Conservation (phyloP, 2,888 invertebrate genomes). For the Saturnia japonica region DNA sequence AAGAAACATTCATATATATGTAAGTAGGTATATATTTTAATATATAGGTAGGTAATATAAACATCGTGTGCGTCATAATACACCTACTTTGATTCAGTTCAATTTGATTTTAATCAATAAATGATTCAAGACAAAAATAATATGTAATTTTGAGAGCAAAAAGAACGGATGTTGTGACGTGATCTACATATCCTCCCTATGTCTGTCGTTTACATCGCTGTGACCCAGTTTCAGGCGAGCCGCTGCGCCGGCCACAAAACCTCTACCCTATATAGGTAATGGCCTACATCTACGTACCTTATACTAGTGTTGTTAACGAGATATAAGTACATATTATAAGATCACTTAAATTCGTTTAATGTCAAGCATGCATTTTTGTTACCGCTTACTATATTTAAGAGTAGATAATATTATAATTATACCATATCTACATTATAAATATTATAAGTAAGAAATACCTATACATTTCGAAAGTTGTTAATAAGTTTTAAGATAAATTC, state of each 20-base stretch:
- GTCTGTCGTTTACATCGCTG: constrained; percentile 19
- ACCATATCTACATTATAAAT: no score
- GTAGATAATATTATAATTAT: no score
- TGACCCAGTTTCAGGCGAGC: constrained; percentile 17
- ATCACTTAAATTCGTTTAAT: background rate
- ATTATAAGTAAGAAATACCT: no score
- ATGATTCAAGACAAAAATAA: background rate
- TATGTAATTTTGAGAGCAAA: background rate
- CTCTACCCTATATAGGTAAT: constrained; percentile 13
- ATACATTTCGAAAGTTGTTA: no score
- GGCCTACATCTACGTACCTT: constrained; percentile 8
- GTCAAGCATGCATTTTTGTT: background rate
- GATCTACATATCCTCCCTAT: constrained; percentile 7
- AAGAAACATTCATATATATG: no score
- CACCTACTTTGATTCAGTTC: no score
- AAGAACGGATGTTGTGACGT: background rate
- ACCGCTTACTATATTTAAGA: background rate
- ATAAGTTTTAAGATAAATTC: background rate
- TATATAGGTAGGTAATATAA: no score
- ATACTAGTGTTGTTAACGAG: constrained; percentile 2
- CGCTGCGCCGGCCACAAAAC: constrained; percentile 17
- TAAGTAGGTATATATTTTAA: no score
- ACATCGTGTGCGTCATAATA: no score
- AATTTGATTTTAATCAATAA: background rate
- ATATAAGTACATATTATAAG: background rate